phyloP scores from a whole-genome alignment of 2,797 vertebrate species.

The Graptemys geographica region DNA sequence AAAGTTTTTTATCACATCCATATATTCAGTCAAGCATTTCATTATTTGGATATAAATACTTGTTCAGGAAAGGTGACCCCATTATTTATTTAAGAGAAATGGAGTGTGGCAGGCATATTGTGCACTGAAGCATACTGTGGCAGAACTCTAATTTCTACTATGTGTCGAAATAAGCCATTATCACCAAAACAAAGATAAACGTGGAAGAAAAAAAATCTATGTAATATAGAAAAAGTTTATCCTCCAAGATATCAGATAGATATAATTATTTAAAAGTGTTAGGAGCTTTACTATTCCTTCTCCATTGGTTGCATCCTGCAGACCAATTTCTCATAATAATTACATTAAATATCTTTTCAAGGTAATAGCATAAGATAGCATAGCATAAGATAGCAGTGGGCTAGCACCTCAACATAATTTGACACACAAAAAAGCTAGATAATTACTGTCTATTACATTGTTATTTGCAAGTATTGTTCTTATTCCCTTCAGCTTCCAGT shows the following conservation, averaged over 20 bases:
- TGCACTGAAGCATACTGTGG: not conserved
- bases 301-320: not conserved
- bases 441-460: not conserved
- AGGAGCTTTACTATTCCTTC: not conserved
- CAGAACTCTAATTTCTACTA: not conserved
- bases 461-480: not conserved
- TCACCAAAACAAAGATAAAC: not conserved
- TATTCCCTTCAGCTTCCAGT: not conserved
- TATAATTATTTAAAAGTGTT: not conserved
- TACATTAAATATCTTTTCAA: not conserved
- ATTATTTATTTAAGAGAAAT: not conserved
- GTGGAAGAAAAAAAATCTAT: not conserved
- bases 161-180: not conserved
- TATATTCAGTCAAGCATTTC: not conserved
- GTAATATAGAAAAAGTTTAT: not conserved
- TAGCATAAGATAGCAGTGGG: not conserved
- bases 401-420: not conserved
- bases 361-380: not conserved
- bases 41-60: not conserved
- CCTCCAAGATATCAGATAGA: not conserved
- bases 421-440: not conserved
- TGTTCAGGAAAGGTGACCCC: not conserved
- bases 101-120: not conserved
- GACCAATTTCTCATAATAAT: not conserved
- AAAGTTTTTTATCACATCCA: not conserved